Base-by-base conservation (phyloP, 2,888 invertebrate genomes). In the Gastracanthus pulcherrimus region DNA sequence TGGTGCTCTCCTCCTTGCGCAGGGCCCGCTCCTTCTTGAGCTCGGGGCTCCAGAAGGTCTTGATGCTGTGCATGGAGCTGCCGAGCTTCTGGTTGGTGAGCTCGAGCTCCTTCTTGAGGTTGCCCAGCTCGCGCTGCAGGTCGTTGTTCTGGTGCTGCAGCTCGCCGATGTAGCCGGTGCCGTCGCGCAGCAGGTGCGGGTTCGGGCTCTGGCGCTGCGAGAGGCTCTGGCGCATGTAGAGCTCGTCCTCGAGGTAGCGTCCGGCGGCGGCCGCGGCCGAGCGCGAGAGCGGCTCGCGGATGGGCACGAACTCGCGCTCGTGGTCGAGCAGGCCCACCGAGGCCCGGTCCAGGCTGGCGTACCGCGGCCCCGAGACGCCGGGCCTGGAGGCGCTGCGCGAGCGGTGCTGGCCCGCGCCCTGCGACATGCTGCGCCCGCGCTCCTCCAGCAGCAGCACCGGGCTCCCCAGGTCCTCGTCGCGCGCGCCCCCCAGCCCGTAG, bases 21-120 rank as follows among this genome's bases (percentile, higher is more conserved):
- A 99, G 92, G 72, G 98, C 98, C 85, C 99, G 93, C 93, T 99
- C 99, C 93, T 99, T 98, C 93, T 99, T 99, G 92, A 99, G 93
- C 93, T 99, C 99, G 26, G 99, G 99, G 91, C 98, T 98, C 99
- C 99, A 99, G 93, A 99, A 99, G 77, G 99, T 99, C 94, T 99
- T 99, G 92, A 99, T 99, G 93, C 98, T 98, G 93, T 99, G 99
- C 99, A 99, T 99, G 89, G 97, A 98, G 91, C 98, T 98, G 92
- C 98, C 98, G 88, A 99, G 94, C 93, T 99, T 99, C 93, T 99
- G 98, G 92, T 98, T 98, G 86, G 98, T 98, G 90, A 98, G 94
- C 93, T 98, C 98, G 89, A 98, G 94, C 91, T 98, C 98, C 91
- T 98, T 97, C 92, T 98, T 98, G 86, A 98, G 94, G 91, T 97